Base-by-base conservation (phyloP, 2,888 invertebrate species). In the Neria commutata region DNA sequence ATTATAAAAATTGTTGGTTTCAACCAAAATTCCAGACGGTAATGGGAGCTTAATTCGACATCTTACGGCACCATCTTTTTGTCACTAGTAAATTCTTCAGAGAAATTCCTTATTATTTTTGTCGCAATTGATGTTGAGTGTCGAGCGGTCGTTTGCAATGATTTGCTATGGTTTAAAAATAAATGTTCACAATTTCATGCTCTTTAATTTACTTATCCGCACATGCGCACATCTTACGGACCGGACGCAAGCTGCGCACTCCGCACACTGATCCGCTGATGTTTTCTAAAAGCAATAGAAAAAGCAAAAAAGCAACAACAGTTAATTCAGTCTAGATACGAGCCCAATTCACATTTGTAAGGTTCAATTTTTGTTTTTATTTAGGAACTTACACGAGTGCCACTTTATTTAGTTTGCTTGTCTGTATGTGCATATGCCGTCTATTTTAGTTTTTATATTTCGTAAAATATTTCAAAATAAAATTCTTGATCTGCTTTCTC, bases 401-500 rank as follows among this genome's bases (percentile, higher is more conserved):
- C 2, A 25, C 42, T 42, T 2, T 26, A 25, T 24, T 53, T 42
- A n/a, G 26, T 48, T 8, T 24, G 16, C 10, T 33, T n/a, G n/a
- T n/a, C n/a, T n/a, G n/a, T n/a, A 45, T 19, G 25, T 11, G 24
- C 40, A 40, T 24, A 51, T 53, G 53, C 45, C 29, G 19, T 25
- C 19, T 52, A 21, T 17, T 45, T 24, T n/a, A 37, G 37, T 55
- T 37, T 55, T 55, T 55, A 34, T 55, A 48, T 45, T 45, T 48
- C 25, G 24, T 16, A 26, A 37, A 37, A 37, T 37, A 37, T 14
- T 37, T 37, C 37, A 37, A 37, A n/a, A n/a, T n/a, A 37, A 37
- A 37, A 37, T n/a, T 37, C n/a, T 37, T 14, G 8, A 4, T 6
- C 37, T 42, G n/a, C n/a, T n/a, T n/a, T n/a, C n/a, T 42, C 17